Evolutionary conservation across 1,140 invertebrate species (phyloP), one percentile per base, ranked within the genome.

Genomic region (Zaprionus nigranus): DNA sequence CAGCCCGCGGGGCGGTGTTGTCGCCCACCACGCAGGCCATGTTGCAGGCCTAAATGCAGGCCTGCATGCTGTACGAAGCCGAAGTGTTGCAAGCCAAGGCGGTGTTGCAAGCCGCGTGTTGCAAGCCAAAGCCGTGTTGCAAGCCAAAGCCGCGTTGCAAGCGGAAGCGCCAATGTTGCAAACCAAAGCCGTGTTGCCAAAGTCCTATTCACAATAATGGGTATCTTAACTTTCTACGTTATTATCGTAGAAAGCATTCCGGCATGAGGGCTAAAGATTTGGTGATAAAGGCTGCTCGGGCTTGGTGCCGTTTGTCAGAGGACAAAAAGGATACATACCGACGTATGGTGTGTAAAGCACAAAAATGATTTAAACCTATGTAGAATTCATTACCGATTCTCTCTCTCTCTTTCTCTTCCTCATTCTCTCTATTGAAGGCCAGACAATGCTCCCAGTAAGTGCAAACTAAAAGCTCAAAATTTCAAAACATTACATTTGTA

Each of bases 251-350:
- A 2, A 57, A 22, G 2, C 34, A 74, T 12, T 56, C 40, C 36
- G 58, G 36, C 15, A 2, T 67, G 4, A 62, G 30, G 12, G 51
- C 71, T 0, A 46, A 12, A 0, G 66, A 75, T 0, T 1, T 75
- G 36, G 36, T 75, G 1, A 12, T 30, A 2, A 38, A 12, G 5
- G 72, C 72, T 4, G 72, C 66, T 22, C 20, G 38, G 2, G 60
- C 72, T 17, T 75, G 72, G 72, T 53, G 60, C 12, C 28, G 53
- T 3, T 15, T 75, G 1, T 1, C 57, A 2, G 58, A 74, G 20
- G 4, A 9, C 3, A 67, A 67, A 9, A 74, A 74, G 36, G 13
- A 67, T 1, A 1, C 1, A 12, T 67, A 61, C 6, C 46, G 71
- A 0, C 64, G 62, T 40, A 7, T 40, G 57, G 57, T 59, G 6